phyloP scores from a whole-genome alignment of 2,113 vertebrate species.

The Trogon surrucura region DNA sequence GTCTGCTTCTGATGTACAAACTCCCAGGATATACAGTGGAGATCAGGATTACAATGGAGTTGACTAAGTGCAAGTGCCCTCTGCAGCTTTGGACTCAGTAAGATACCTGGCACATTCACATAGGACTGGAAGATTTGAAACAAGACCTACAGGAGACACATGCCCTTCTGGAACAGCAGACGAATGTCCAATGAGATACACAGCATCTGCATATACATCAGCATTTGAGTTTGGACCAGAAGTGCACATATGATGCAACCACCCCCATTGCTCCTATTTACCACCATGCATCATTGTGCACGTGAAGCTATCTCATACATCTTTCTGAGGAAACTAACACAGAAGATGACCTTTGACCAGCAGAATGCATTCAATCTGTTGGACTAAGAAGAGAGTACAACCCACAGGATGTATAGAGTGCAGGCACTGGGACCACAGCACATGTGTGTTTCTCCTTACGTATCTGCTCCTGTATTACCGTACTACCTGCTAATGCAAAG shows the following conservation, averaged over 20 bases:
- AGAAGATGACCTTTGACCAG: neutral
- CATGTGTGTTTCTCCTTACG: accelerated
- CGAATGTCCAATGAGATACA: neutral
- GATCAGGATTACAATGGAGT: neutral
- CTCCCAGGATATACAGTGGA: neutral
- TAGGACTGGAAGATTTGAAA: neutral
- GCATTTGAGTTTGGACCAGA: neutral
- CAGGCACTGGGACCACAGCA: neutral
- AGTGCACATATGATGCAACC: accelerated
- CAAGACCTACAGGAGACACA: neutral
- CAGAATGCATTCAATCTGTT: neutral
- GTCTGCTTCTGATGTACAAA: neutral
- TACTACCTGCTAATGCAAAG: neutral
- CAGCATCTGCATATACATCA: neutral
- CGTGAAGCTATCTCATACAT: neutral
- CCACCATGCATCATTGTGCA: accelerated
- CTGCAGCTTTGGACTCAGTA: neutral
- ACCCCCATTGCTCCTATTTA: neutral
- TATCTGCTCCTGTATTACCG: neutral
- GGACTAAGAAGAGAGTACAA: neutral
- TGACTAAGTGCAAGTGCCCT: neutral
- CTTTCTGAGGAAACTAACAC: neutral
- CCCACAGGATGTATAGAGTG: accelerated
- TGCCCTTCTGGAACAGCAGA: neutral
- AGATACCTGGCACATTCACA: neutral